Percentiles rank a stretch among this genome's conserved stretches.
phyloP scores from a whole-genome alignment of 2,797 vertebrate genomes.

The Heteromormyrus szaboi region DNA sequence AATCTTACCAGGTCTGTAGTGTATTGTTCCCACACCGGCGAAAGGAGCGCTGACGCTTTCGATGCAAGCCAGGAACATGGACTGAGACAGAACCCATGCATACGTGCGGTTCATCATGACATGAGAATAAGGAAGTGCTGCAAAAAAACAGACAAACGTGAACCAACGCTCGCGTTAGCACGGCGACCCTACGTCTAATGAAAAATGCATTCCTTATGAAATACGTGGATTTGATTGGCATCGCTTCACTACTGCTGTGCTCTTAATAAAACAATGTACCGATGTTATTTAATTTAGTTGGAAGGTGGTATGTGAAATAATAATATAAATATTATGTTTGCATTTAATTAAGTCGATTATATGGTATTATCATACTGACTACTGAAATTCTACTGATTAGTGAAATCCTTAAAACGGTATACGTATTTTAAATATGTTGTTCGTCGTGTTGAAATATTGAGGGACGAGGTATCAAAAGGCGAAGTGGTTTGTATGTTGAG shows the following conservation, averaged over 20 bases:
- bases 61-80: not conserved
- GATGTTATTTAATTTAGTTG: not conserved
- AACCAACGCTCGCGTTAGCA: not conserved
- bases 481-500: not conserved
- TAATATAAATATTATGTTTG: not conserved
- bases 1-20: conserved; percentile 12
- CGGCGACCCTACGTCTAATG: not conserved
- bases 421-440: not conserved
- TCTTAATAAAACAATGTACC: not conserved
- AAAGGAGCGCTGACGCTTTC: not conserved
- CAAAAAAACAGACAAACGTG: not conserved
- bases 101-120: conserved; percentile 24
- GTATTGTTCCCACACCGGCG: not conserved
- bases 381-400: not conserved
- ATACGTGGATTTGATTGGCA: not conserved
- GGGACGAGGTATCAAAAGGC: not conserved
- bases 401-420: not conserved
- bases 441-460: not conserved
- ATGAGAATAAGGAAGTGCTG: not conserved
- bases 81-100: not conserved
- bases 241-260: not conserved
- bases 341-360: not conserved
- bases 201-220: not conserved
- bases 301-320: not conserved
- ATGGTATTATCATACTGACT: not conserved